Base-by-base conservation (phyloP, 2,888 invertebrate species). In the Sepiola atlantica region DNA sequence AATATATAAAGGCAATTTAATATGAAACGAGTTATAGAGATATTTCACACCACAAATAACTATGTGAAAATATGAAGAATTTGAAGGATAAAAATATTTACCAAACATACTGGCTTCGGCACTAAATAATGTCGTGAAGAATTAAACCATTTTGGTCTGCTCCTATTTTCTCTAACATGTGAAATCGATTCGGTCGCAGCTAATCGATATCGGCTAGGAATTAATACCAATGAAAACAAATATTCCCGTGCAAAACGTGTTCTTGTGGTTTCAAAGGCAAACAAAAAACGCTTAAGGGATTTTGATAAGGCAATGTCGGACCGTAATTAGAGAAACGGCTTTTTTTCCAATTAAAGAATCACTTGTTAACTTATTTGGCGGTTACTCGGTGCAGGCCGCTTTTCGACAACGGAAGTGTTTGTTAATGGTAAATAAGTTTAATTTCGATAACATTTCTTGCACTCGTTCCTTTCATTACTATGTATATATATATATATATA, bases 311-410 rank as follows among this genome's bases (percentile, higher is more conserved):
- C 28, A 77, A 77, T n/a, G 77, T n/a, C 32, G 77, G 12, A 14
- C 32, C 77, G 77, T 77, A 77, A 77, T 77, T 77, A 77, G 77
- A 77, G 77, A 77, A 32, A n/a, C n/a, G 77, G n/a, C n/a, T 77
- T 77, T 77, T 77, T 77, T 77, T 14, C n/a, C 77, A 77, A 77
- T 77, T 77, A 77, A 77, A 77, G n/a, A 77, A 77, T 18, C n/a
- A 77, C 32, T 77, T 32, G 77, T 77, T 77, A n/a, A 16, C 32
- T 77, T n/a, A 77, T 77, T n/a, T 77, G 16, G n/a, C 2, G 77
- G 32, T 77, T n/a, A 77, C 77, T 77, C 16, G 77, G 77, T 77
- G 77, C 77, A 77, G 77, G 77, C n/a, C 32, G 77, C 21, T 45
- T 45, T 45, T 32, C 77, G 77, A 77, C 77, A 77, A n/a, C 32